Base-by-base conservation (phyloP, 2,113 vertebrate genomes). In the Silurus asotus region DNA sequence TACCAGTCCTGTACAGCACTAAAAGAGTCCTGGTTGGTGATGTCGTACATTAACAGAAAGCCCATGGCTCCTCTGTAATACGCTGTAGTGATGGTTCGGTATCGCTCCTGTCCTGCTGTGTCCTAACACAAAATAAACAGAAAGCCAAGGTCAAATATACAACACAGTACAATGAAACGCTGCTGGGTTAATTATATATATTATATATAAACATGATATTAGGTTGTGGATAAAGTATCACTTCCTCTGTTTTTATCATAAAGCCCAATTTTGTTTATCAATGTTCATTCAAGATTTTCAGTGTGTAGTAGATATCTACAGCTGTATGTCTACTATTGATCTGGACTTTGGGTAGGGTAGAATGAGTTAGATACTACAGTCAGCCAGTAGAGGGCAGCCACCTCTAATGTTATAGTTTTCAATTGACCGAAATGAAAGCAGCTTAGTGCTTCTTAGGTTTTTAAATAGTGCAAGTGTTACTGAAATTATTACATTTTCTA, bases 31-130 rank as follows among this genome's bases (percentile, higher is more conserved):
- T 95, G 93, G 91, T 96, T 97, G 20, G 95, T 94, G 92, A 97
- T 95, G 90, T 97, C 96, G 70, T 96, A 97, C 95, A 96, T 96
- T 25, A 97, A 94, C 90, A 97, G 92, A 91, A 97, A 97, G 81
- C 96, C 96, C 96, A 96, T 96, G 70, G 96, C 96, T 61, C 96
- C 96, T 88, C 96, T 91, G 93, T 97, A 97, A 87, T 97, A 96
- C 9, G 96, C 96, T 14, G 96, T 97, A 84, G 96, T 96, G 91
- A 97, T 97, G 83, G 96, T 97, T 1, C 96, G 92, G 85, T 97
- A 97, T 7, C 96, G 94, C 90, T 97, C 96, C 67, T 96, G 96
- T 1, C 96, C 96, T 0, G 96, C 96, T 15, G 96, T 97, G 83
- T 97, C 96, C 96, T 97, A 90, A 10, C 28, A 61, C 17, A 19